Percentiles rank a stretch among this genome's conserved stretches.
phyloP scores from a whole-genome alignment of 2,113 vertebrate genomes.

The Symphodus melops region DNA sequence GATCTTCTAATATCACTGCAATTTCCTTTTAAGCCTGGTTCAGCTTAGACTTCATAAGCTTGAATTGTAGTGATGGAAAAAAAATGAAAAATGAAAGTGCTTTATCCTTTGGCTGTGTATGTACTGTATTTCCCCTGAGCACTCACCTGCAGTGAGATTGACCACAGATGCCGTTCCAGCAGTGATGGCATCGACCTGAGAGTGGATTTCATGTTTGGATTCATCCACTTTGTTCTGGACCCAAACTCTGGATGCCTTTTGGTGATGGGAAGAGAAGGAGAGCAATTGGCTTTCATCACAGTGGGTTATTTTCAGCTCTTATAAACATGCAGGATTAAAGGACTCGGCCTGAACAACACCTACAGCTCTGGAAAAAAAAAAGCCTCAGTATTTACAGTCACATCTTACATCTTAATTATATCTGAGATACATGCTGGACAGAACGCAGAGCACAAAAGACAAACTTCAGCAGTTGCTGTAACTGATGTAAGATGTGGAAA shows the following conservation, averaged over 20 bases:
- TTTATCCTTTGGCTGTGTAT: background rate
- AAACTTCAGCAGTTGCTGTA: background rate
- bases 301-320: constrained; percentile 56
- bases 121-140: constrained; percentile 29
- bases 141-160: constrained; percentile 97
- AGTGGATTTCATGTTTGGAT: constrained; percentile 99
- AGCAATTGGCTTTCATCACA: constrained; percentile 66
- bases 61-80: constrained; percentile 6
- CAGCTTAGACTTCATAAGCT: background rate
- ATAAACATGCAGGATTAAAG: constrained; percentile 66
- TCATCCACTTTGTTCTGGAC: constrained; percentile 99
- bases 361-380: constrained; percentile 54
- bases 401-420: constrained; percentile 44
- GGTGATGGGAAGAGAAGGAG: constrained; percentile 46
- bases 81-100: background rate
- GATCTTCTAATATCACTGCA: constrained; percentile 17
- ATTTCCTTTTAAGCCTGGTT: constrained; percentile 7
- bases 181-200: constrained; percentile 98
- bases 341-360: constrained; percentile 47
- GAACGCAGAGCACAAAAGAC: constrained; percentile 5
- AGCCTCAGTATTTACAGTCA: constrained; percentile 44
- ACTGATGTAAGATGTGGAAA: background rate
- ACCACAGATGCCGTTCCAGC: constrained; percentile 98
- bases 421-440: constrained; percentile 40
- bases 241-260: constrained; percentile 97